A percentile compares a stretch with the other conserved stretches of the same genome.
Conservation (phyloP, 2,113 vertebrate species). For the Notothenia rossii region DNA sequence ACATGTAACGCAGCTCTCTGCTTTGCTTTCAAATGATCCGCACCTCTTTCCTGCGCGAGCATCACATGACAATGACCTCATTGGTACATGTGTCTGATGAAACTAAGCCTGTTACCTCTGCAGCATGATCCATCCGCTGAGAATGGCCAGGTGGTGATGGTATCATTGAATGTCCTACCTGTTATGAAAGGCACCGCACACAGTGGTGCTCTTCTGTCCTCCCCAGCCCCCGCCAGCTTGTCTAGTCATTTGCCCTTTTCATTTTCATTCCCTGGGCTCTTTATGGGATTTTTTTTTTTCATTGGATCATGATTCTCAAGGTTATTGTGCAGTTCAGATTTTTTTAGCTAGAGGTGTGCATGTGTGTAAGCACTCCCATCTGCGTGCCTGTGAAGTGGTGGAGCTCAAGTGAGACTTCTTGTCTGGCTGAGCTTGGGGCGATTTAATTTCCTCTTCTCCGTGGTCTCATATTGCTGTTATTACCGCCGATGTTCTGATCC, state of each 20-base stretch:
- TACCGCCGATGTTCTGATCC: slow-evolving; percentile 62
- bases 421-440: slow-evolving; percentile 61
- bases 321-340: slow-evolving; percentile 50
- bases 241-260: slow-evolving; percentile 71
- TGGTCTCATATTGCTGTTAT: slow-evolving; percentile 66
- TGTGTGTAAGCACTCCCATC: slow-evolving; percentile 49
- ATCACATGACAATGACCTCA: slow-evolving; percentile 70
- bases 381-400: slow-evolving; percentile 50
- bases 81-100: slow-evolving; percentile 24
- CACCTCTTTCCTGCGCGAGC: slow-evolving; percentile 35
- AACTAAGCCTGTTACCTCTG: slow-evolving; percentile 23
- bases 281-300: slow-evolving; percentile 47
- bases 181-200: slow-evolving; percentile 48
- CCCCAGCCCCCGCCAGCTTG: slow-evolving; percentile 43
- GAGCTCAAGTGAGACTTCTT: slow-evolving; percentile 43
- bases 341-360: slow-evolving; percentile 46
- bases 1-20: slow-evolving; percentile 48
- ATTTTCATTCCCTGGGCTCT: slow-evolving; percentile 57
- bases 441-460: slow-evolving; percentile 77
- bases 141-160: slow-evolving; percentile 44
- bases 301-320: slow-evolving; percentile 58
- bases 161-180: slow-evolving; percentile 53
- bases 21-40: slow-evolving; percentile 77
- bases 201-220: slow-evolving; percentile 43
- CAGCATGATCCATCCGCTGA: slow-evolving; percentile 18